phyloP scores from a whole-genome alignment of 2,113 vertebrate species.

The Probosciger aterrimus region DNA sequence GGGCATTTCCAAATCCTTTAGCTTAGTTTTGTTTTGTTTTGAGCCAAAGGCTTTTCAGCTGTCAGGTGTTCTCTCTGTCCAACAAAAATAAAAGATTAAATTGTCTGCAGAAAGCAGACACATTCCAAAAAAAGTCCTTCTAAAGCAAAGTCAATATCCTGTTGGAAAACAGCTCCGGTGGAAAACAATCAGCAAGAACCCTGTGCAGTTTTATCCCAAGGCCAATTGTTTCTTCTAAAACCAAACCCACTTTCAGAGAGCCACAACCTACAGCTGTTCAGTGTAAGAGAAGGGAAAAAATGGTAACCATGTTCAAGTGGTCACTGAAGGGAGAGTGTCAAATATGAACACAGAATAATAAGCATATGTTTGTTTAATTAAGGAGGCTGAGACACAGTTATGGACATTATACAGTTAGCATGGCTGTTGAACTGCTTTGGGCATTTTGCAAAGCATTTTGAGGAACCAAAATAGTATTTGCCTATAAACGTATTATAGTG shows the following conservation, averaged over 20 bases:
- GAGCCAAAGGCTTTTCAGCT: slow-evolving; percentile 34
- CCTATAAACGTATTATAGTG: background rate
- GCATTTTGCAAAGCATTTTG: background rate
- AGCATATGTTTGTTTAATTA: background rate
- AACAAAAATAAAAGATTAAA: slow-evolving; percentile 56
- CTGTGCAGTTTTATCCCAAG: background rate
- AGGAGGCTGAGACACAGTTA: background rate
- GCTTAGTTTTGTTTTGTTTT: background rate
- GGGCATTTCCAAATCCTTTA: background rate
- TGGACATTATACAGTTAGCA: background rate
- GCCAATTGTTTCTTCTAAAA: background rate
- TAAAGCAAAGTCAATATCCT: slow-evolving; percentile 50
- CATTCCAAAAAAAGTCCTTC: slow-evolving; percentile 6
- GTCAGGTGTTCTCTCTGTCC: slow-evolving; percentile 35
- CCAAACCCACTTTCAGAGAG: background rate
- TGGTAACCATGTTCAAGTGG: background rate
- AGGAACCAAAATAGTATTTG: background rate
- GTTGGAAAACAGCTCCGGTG: slow-evolving; percentile 14
- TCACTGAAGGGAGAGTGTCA: background rate
- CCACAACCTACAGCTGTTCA: background rate
- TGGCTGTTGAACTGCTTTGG: background rate
- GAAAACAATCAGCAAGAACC: slow-evolving; percentile 9
- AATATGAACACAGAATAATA: background rate
- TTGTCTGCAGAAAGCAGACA: slow-evolving; percentile 12
- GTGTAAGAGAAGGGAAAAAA: background rate